Conservation (phyloP, 2,888 invertebrate species). For the Acheta domesticus region DNA sequence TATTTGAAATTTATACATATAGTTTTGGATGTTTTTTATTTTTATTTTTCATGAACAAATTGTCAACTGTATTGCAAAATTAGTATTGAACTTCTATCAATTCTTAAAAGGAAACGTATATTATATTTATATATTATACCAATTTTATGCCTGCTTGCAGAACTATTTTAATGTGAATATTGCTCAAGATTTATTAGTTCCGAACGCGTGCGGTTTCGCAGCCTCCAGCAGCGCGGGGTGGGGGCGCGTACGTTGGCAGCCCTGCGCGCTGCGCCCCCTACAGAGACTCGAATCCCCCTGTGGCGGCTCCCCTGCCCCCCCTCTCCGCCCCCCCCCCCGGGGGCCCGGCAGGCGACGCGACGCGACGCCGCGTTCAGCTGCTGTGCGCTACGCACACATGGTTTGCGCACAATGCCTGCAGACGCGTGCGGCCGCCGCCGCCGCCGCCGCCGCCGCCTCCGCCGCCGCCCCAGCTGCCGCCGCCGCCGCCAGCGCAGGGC, state of each 20-base stretch:
- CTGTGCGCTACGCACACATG: constrained; percentile 18
- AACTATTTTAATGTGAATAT: too few relatives aligned
- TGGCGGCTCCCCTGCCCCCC: not conserved
- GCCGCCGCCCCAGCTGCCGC: not conserved
- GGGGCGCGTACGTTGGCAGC: not conserved
- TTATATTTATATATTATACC: too few relatives aligned
- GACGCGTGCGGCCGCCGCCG: not conserved
- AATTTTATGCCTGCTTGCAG: too few relatives aligned
- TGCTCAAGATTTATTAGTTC: too few relatives aligned
- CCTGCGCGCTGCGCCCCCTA: not conserved
- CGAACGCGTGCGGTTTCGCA: not conserved
- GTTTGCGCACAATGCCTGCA: constrained; percentile 9
- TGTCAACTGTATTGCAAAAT: too few relatives aligned
- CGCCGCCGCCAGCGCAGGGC: not conserved
- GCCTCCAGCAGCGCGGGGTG: not conserved
- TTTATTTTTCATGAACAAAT: too few relatives aligned
- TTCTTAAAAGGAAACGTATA: too few relatives aligned
- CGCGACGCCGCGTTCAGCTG: not conserved
- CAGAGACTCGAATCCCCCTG: not conserved
- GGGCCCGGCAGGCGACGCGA: not conserved
- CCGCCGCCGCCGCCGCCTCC: not conserved
- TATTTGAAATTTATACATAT: too few relatives aligned
- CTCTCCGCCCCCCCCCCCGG: not conserved
- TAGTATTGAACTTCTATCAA: too few relatives aligned
- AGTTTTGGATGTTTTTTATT: too few relatives aligned